Conservation (phyloP, 1,140 invertebrate genomes). For the Hypsibius dujardini region DNA sequence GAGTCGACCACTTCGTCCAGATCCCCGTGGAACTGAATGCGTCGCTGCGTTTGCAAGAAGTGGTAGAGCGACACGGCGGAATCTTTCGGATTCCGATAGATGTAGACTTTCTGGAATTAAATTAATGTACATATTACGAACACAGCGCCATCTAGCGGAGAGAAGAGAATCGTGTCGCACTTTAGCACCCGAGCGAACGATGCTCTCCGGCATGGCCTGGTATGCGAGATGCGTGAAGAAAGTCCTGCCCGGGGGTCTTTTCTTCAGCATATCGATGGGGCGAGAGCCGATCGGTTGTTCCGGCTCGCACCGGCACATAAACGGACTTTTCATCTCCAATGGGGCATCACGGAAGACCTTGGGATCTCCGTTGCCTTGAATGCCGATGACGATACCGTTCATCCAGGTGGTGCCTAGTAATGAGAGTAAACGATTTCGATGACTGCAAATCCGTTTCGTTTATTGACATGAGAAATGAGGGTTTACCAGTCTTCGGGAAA, state of each 20-base stretch:
- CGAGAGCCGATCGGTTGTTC: slow-evolving; percentile 6
- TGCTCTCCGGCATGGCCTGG: neutral
- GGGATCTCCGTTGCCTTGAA: neutral
- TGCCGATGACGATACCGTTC: slow-evolving; percentile 11
- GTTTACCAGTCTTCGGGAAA: slow-evolving; percentile 12
- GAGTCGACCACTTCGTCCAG: slow-evolving; percentile 9
- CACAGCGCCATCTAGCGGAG: neutral
- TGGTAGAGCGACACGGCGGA: neutral
- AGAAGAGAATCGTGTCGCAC: neutral
- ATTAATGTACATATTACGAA: neutral
- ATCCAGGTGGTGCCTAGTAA: slow-evolving; percentile 12
- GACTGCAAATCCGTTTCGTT: neutral
- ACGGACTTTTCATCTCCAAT: slow-evolving; percentile 15
- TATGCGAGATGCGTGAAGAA: slow-evolving; percentile 16
- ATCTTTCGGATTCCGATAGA: slow-evolving; percentile 14
- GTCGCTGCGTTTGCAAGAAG: neutral
- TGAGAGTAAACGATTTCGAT: neutral
- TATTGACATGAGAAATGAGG: neutral
- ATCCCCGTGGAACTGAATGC: slow-evolving; percentile 3
- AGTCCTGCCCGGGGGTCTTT: neutral
- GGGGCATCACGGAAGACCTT: neutral
- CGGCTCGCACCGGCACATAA: slow-evolving; percentile 11
- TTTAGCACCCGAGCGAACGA: neutral
- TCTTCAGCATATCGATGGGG: slow-evolving; percentile 9
- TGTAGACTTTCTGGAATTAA: slow-evolving; percentile 2